A percentile compares a stretch with the other conserved stretches of the same genome.
phyloP scores from a whole-genome alignment of 2,888 invertebrate genomes.

The Lasioglossum calceatum region DNA sequence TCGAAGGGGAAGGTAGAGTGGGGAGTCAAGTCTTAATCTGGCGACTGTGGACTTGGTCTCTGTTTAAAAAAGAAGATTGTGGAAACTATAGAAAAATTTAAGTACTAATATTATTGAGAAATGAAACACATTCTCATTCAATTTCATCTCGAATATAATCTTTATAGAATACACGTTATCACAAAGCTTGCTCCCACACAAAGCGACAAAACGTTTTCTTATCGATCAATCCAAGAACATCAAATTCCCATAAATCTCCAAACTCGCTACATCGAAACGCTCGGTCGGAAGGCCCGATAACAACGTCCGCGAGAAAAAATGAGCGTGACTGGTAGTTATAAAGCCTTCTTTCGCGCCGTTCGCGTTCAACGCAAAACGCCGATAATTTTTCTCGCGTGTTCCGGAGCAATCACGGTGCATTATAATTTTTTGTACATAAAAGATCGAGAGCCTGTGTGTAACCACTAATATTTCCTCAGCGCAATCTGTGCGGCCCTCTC shows the following conservation, averaged over 20 bases:
- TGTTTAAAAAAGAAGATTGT: too few relatives aligned
- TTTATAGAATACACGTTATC: neutral
- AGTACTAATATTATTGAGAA: too few relatives aligned
- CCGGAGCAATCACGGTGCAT: slow-evolving; percentile 32
- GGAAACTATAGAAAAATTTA: too few relatives aligned
- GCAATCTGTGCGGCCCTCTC: neutral
- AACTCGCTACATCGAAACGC: neutral
- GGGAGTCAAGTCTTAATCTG: too few relatives aligned
- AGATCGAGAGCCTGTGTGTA: slow-evolving; percentile 28
- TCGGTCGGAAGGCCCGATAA: neutral
- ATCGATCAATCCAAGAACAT: neutral
- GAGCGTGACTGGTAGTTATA: slow-evolving; percentile 52
- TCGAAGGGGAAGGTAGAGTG: too few relatives aligned
- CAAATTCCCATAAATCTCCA: neutral
- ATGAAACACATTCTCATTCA: too few relatives aligned
- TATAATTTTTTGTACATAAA: slow-evolving; percentile 46
- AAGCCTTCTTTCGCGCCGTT: slow-evolving; percentile 27
- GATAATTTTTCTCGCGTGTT: slow-evolving; percentile 41
- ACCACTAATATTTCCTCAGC: slow-evolving; percentile 5
- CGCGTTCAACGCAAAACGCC: slow-evolving; percentile 21
- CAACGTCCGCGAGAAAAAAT: slow-evolving; percentile 14
- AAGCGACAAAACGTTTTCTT: neutral
- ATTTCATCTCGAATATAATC: neutral
- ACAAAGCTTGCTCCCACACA: neutral
- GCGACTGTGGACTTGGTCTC: too few relatives aligned